Base-by-base conservation (phyloP, 2,113 vertebrate species). In the Elgaria multicarinata region DNA sequence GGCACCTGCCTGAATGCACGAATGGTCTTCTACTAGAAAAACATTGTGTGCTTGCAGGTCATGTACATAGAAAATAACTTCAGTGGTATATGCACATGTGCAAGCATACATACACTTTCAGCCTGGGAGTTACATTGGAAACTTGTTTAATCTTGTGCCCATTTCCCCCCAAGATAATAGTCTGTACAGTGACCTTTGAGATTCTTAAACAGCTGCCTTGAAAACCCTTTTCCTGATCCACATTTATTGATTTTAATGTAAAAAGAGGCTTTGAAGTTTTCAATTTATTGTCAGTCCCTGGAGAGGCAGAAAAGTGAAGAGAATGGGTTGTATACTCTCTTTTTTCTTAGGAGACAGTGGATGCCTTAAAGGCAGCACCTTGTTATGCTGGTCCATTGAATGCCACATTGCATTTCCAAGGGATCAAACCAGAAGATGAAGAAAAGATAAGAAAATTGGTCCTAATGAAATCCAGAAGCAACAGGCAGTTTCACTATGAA, bases 401-500 rank as follows among this genome's bases (percentile, higher is more conserved):
- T 97, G 98, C 98, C 98, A 98, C 97, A 92, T 97, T 97, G 97
- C 98, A 96, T 98, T 98, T 98, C 96, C 97, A 91, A 95, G 97
- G 98, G 97, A 98, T 98, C 97, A 98, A 97, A 96, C 97, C 92
- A 85, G 89, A 93, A 96, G 97, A 97, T 98, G 97, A 96, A 97
- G 97, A 93, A 97, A 97, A 99, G 98, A 98, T 98, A 99, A 99
- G 98, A 98, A 98, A 98, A 98, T 98, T 97, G 98, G 95, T 96
- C 95, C 91, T 99, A 98, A 99, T 98, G 98, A 98, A 98, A 98
- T 97, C 98, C 98, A 99, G 98, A 98, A 97, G 97, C 95, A 83
- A 91, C 94, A 88, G 42, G 96, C 96, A 97, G 97, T 97, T 97
- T 98, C 97, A 96, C 98, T 97, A 94, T 97, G 94, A 98, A 98